Evolutionary conservation across 1,140 invertebrate species (phyloP).

Genomic region (Drosophila teissieri): DNA sequence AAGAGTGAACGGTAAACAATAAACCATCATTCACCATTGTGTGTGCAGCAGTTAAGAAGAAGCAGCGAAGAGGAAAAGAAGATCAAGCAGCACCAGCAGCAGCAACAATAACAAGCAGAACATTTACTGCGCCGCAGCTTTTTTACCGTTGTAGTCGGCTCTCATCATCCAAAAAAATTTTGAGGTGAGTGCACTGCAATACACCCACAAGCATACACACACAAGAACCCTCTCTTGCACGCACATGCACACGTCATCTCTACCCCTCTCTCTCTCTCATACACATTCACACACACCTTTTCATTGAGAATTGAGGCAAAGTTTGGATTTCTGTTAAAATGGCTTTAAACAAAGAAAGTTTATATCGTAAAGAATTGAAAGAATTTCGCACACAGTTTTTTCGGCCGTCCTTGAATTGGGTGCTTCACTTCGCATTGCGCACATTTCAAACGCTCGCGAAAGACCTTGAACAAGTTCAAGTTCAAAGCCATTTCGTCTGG

Average conservation of each 20-base stretch:
- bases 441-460: slow-evolving; percentile 33
- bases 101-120: slow-evolving; percentile 21
- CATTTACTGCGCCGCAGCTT: slow-evolving; percentile 72
- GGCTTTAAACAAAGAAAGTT: slow-evolving; percentile 69
- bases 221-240: slow-evolving; percentile 8
- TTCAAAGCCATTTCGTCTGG: slow-evolving; percentile 54
- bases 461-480: slow-evolving; percentile 79
- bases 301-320: slow-evolving; percentile 52
- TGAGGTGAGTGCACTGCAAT: slow-evolving; percentile 70
- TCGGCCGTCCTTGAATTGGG: slow-evolving; percentile 55
- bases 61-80: slow-evolving; percentile 2
- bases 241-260: slow-evolving; percentile 14
- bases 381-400: slow-evolving; percentile 13
- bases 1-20: slow-evolving; percentile 42
- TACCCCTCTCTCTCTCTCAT: slow-evolving; percentile 19
- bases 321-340: slow-evolving; percentile 20
- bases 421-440: slow-evolving; percentile 46
- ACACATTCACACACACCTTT: slow-evolving; percentile 15
- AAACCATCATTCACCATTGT: slow-evolving; percentile 55
- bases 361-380: slow-evolving; percentile 48
- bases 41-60: slow-evolving; percentile 21
- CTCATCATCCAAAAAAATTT: slow-evolving; percentile 39
- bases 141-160: slow-evolving; percentile 66
- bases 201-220: slow-evolving; percentile 17
- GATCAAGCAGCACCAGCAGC: background rate